Conservation (phyloP, 2,888 invertebrate species). For the Allophyes oxyacanthae region DNA sequence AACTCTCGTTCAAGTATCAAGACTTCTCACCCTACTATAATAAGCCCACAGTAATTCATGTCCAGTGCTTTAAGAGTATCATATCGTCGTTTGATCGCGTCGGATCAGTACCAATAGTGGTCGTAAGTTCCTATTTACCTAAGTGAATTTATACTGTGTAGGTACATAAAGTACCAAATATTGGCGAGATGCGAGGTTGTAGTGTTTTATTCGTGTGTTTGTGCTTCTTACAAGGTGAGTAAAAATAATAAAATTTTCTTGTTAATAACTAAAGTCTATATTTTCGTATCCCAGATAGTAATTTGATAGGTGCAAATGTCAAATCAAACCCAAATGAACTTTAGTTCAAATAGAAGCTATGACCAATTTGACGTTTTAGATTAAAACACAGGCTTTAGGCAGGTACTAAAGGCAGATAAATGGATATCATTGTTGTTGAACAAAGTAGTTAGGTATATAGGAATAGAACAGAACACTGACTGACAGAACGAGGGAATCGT, state of each 20-base stretch:
- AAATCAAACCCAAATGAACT: too few relatives aligned
- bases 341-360: too few relatives aligned
- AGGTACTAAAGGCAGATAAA: too few relatives aligned
- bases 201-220: conserved; percentile 12
- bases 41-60: conserved; percentile 58
- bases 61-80: conserved; percentile 51
- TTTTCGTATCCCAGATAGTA: too few relatives aligned
- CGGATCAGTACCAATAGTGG: conserved; percentile 43
- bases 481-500: too few relatives aligned
- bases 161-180: conserved; percentile 21
- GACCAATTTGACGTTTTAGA: too few relatives aligned
- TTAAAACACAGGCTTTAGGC: too few relatives aligned
- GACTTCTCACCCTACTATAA: conserved; percentile 35
- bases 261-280: too few relatives aligned
- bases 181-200: conserved; percentile 24
- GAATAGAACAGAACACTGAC: too few relatives aligned
- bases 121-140: conserved; percentile 2
- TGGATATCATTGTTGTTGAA: too few relatives aligned
- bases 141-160: conserved; percentile 19
- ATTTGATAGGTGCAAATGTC: too few relatives aligned
- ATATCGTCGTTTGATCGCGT: conserved; percentile 38
- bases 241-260: neutral
- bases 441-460: too few relatives aligned
- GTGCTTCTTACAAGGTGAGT: conserved; percentile 44
- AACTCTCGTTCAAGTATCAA: conserved; percentile 51